Percentiles rank a stretch among this genome's conserved stretches.
phyloP scores from a whole-genome alignment of 2,797 vertebrate species.

The Enteromius anoplus region DNA sequence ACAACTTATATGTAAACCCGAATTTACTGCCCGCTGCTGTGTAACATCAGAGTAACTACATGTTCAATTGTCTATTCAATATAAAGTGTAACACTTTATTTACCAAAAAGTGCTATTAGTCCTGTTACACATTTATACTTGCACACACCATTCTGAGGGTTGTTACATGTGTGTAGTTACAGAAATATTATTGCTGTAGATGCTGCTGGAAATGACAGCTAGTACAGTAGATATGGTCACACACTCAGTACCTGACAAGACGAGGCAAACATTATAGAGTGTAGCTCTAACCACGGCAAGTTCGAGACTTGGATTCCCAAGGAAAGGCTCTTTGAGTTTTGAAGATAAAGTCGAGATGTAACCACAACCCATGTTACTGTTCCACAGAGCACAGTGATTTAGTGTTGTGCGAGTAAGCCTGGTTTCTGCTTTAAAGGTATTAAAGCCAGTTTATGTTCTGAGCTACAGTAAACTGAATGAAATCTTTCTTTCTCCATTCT shows the following conservation, averaged over 20 bases:
- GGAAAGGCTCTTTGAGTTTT: not conserved
- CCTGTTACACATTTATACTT: no score
- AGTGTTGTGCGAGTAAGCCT: conserved; percentile 8
- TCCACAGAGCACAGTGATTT: not conserved
- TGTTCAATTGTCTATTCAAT: no score
- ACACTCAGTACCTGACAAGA: not conserved
- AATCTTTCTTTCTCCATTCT: not conserved
- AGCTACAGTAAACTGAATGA: conserved; percentile 1
- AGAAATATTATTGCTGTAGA: no score
- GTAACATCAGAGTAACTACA: no score
- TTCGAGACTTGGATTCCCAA: not conserved
- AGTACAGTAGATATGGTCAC: not conserved
- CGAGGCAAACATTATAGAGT: not conserved
- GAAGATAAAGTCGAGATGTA: not conserved
- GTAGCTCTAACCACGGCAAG: not conserved
- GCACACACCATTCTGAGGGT: no score
- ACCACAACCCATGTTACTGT: not conserved
- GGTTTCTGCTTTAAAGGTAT: not conserved
- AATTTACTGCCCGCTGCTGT: no score
- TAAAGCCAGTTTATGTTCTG: not conserved
- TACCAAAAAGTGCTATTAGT: no score
- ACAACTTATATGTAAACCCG: no score
- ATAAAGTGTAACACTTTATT: no score
- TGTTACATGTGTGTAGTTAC: no score
- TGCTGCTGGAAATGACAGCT: not conserved